A percentile compares a stretch with the other conserved stretches of the same genome.
These are phyloP conservation scores for Hypothenemus hampei DNA, from an alignment of 1,140 invertebrate genomes.

Conservation along the genomic window DNA sequence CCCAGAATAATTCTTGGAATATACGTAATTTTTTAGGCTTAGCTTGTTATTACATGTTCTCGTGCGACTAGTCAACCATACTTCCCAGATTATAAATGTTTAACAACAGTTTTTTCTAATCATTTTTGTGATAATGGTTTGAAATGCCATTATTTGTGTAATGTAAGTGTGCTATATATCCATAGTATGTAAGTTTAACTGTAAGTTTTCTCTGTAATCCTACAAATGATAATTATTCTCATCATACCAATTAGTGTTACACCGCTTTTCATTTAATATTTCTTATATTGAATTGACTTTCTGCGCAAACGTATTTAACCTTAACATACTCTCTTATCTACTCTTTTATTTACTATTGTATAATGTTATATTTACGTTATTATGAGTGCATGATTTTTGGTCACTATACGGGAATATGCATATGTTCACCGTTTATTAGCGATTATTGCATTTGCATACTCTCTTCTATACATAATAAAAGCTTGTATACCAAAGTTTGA, in stretches of 20 bases:
- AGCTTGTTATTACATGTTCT: conserved; percentile 19
- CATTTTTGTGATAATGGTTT: conserved; percentile 39
- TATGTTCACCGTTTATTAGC: too few species aligned
- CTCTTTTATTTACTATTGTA: conserved; percentile 20
- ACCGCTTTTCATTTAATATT: conserved; percentile 5
- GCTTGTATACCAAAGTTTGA: conserved; percentile 26
- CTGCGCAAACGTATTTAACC: conserved; percentile 14
- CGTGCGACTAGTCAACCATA: conserved; percentile 29
- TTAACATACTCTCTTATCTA: conserved; percentile 21
- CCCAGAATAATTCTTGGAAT: conserved; percentile 24
- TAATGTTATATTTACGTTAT: conserved; percentile 20
- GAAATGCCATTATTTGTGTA: conserved; percentile 41
- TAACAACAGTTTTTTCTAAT: conserved; percentile 29
- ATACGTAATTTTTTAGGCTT: conserved; percentile 22
- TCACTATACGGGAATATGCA: not conserved
- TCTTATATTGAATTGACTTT: conserved; percentile 20
- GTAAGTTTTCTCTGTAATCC: conserved; percentile 26
- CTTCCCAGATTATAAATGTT: conserved; percentile 19
- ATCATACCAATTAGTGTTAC: conserved; percentile 26
- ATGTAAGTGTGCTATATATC: conserved; percentile 41
- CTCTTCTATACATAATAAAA: conserved; percentile 1
- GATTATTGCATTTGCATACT: not conserved
- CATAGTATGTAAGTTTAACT: conserved; percentile 28
- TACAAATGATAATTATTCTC: conserved; percentile 20
- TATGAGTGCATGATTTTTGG: conserved; percentile 16